Percentiles rank a stretch among this genome's conserved stretches.
phyloP scores from a whole-genome alignment of 2,113 vertebrate genomes.

The Cichladusa arquata region DNA sequence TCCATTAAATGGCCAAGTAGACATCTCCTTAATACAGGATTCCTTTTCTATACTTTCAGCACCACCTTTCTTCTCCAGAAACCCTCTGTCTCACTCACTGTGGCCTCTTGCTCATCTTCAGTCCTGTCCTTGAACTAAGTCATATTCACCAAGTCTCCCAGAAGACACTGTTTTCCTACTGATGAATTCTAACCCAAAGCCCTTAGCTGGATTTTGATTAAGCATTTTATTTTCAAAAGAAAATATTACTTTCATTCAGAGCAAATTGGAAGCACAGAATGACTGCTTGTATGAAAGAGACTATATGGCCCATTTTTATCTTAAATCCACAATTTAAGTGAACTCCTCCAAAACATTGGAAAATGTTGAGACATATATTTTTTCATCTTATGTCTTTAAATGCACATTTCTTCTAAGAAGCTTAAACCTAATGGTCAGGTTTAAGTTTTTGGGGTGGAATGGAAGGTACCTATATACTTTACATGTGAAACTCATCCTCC shows the following conservation, averaged over 20 bases:
- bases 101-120: not conserved
- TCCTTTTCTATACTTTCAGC: not conserved
- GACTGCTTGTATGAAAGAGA: not conserved
- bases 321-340: not conserved
- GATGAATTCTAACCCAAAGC: not conserved
- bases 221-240: not conserved
- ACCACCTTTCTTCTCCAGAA: not conserved
- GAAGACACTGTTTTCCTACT: not conserved
- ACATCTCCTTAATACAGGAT: not conserved
- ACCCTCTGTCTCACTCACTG: not conserved
- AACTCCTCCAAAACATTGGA: not conserved
- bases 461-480: not conserved
- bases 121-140: not conserved
- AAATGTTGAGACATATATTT: fast-evolving
- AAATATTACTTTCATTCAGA: not conserved
- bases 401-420: not conserved
- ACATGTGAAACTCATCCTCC: not conserved
- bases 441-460: not conserved
- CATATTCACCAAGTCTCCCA: not conserved
- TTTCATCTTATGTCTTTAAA: not conserved
- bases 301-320: not conserved
- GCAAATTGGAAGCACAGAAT: not conserved
- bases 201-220: not conserved
- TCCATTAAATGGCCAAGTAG: not conserved
- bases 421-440: not conserved